Base-by-base conservation (phyloP, 2,113 vertebrate genomes). In the Arothron firmamentum region DNA sequence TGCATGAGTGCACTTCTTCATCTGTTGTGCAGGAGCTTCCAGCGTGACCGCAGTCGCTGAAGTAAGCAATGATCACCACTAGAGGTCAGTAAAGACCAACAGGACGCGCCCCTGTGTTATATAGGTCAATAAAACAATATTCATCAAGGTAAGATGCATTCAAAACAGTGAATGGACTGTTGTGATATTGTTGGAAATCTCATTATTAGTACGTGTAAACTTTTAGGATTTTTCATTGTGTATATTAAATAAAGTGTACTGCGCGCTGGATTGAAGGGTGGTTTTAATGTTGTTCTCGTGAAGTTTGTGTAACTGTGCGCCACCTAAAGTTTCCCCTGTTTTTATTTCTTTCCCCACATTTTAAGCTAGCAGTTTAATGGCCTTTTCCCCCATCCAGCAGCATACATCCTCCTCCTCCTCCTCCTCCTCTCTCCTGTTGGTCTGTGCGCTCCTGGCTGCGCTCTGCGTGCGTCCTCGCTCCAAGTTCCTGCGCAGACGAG, bases 401-500 rank as follows among this genome's bases (percentile, higher is more conserved):
- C 34, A 13, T 1, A 14, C 18, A 17, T 10, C 7, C 16, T 20
- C 11, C 14, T 31, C 55, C 3, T 2, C 17, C 1, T 10, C 7
- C 16, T 20, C 11, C 14, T 31, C 55, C 3, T 2, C 17, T 2
- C 14, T 19, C 6, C 18, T 23, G 23, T 23, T 17, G 3, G 56
- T 46, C 14, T 43, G 69, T 59, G 58, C 77, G 58, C 74, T 31
- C 61, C 41, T 10, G 48, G 58, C 45, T 34, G 65, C 62, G 62
- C 54, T 62, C 1, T 55, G 56, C 46, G 56, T 72, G 17, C 48
- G 17, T 18, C 52, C 58, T 67, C 73, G 52, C 23, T 59, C 51
- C 70, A 78, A 71, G 78, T 76, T 20, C 38, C 62, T 53, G 55
- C 56, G 76, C 66, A 57, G 65, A 60, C 60, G 38, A 51, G n/a